Conservation (phyloP, 1,140 invertebrate species). For the Sycophila sp. region DNA sequence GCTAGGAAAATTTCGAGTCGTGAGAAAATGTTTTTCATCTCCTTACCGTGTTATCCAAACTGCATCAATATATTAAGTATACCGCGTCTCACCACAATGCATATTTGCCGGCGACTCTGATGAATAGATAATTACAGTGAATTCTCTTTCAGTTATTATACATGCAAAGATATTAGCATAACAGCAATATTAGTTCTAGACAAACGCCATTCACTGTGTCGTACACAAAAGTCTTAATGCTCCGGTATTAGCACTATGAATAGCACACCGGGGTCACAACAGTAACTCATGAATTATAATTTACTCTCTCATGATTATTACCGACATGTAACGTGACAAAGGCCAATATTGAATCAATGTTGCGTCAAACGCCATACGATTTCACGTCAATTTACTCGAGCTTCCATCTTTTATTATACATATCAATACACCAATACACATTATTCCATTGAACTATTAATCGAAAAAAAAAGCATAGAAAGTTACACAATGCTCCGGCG, state of each 20-base stretch:
- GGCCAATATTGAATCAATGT: background rate
- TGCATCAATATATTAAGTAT: too few relatives aligned
- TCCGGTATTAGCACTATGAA: slow-evolving; percentile 22
- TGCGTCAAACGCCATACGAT: too few relatives aligned
- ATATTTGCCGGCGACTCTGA: too few relatives aligned
- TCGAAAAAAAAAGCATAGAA: background rate
- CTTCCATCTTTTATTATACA: too few relatives aligned
- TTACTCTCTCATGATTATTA: background rate
- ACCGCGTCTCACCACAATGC: too few relatives aligned
- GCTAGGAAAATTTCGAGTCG: too few relatives aligned
- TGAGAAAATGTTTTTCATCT: too few relatives aligned
- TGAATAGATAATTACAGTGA: slow-evolving; percentile 14
- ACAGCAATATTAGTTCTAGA: slow-evolving; percentile 15
- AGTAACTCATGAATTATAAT: slow-evolving; percentile 25
- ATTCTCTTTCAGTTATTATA: slow-evolving; percentile 21
- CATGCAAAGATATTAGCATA: slow-evolving; percentile 18
- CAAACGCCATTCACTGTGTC: background rate
- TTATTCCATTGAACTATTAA: too few relatives aligned
- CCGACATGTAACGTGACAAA: background rate
- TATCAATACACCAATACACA: too few relatives aligned
- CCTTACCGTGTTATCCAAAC: too few relatives aligned
- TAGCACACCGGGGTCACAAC: slow-evolving; percentile 1
- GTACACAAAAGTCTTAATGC: slow-evolving; percentile 26
- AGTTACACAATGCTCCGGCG: background rate
- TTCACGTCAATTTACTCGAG: too few relatives aligned